A percentile compares a stretch with the other conserved stretches of the same genome.
Conservation (phyloP, 2,888 invertebrate genomes). For the Standfussiana lucernea region DNA sequence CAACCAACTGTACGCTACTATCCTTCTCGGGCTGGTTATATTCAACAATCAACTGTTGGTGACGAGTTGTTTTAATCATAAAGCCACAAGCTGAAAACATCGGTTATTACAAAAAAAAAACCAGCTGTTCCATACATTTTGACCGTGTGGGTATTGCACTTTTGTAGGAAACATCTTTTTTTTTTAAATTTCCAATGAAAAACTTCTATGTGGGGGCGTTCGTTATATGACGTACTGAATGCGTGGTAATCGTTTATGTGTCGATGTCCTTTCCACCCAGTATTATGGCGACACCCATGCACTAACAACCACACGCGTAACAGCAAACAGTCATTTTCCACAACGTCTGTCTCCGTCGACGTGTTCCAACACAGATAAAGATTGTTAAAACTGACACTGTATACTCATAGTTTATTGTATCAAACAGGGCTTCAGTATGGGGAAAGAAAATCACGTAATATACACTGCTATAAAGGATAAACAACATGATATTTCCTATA, state of each 20-base stretch:
- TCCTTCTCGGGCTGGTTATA: not conserved
- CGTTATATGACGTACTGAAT: too few species aligned
- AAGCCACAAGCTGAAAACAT: constrained; percentile 5
- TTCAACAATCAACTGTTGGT: constrained; percentile 1
- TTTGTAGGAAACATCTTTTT: too few species aligned
- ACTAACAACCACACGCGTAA: not conserved
- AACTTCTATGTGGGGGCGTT: too few species aligned
- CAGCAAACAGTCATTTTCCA: constrained; percentile 19
- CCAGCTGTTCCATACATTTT: too few species aligned
- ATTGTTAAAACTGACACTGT: constrained; percentile 41
- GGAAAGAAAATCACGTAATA: constrained; percentile 20
- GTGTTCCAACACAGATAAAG: constrained; percentile 31
- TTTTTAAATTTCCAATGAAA: too few species aligned
- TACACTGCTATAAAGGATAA: constrained; percentile 20
- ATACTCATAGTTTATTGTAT: not conserved
- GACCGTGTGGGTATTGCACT: too few species aligned
- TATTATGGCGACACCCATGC: not conserved
- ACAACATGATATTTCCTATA: constrained; percentile 25
- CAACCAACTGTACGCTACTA: not conserved
- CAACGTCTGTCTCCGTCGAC: constrained; percentile 19
- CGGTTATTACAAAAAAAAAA: too few species aligned
- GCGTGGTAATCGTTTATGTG: too few species aligned
- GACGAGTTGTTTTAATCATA: not conserved
- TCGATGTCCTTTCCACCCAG: too few species aligned
- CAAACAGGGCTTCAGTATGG: constrained; percentile 1